Conservation (phyloP, 2,888 invertebrate species). For the Phengaris alcon region DNA sequence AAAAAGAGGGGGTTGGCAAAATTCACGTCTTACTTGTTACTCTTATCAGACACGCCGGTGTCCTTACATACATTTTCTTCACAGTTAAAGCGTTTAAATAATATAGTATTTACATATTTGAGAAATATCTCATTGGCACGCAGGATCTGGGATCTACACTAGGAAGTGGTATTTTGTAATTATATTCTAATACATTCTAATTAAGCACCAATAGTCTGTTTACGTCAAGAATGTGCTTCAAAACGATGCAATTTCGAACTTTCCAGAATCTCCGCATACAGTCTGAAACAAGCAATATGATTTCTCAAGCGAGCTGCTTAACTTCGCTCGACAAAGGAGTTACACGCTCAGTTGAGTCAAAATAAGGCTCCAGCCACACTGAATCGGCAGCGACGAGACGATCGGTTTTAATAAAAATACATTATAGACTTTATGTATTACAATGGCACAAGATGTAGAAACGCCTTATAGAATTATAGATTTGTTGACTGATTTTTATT, state of each 20-base stretch:
- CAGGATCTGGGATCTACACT: not conserved
- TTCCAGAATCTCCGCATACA: conserved; percentile 30
- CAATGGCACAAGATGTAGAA: too few species aligned
- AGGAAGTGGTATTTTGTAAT: not conserved
- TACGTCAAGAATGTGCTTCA: not conserved
- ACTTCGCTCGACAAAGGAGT: conserved; percentile 42
- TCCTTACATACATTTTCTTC: too few species aligned
- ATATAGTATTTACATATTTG: too few species aligned
- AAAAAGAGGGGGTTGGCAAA: too few species aligned
- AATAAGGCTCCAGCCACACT: conserved; percentile 32
- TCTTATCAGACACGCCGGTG: too few species aligned
- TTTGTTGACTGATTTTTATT: too few species aligned
- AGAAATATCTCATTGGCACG: too few species aligned
- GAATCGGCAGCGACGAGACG: not conserved
- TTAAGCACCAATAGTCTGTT: conserved; percentile 1
- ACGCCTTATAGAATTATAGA: too few species aligned
- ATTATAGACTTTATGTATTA: too few species aligned
- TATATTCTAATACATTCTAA: not conserved
- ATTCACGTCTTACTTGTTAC: too few species aligned
- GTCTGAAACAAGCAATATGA: conserved; percentile 36
- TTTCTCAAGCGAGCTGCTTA: conserved; percentile 39
- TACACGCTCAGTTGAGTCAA: conserved; percentile 38
- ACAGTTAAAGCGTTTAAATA: too few species aligned
- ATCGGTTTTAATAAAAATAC: too few species aligned
- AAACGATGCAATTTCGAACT: conserved; percentile 22